Conservation (phyloP, 2,888 invertebrate genomes). For the Strigamia transsilvanica region DNA sequence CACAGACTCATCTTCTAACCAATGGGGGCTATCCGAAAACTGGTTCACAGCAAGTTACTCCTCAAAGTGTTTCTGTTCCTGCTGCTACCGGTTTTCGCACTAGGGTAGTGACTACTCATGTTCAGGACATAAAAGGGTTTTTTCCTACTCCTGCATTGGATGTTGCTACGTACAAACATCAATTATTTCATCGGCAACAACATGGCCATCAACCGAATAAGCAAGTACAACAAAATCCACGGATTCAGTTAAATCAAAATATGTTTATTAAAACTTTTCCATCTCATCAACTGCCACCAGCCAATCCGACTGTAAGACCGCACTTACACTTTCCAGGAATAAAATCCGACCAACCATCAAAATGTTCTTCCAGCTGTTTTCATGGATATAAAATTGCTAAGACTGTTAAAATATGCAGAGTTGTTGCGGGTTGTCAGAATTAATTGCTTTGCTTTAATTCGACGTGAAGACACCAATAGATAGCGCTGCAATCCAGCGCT, state of each 20-base stretch:
- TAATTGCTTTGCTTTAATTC: background rate
- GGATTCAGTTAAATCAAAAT: background rate
- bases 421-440: background rate
- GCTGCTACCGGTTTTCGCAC: constrained; percentile 7
- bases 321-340: background rate
- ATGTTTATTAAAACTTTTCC: constrained; percentile 2
- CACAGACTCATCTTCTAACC: background rate
- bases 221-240: background rate
- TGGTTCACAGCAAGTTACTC: background rate
- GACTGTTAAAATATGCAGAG: constrained; percentile 42
- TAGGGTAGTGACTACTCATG: background rate
- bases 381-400: constrained; percentile 27
- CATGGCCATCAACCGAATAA: background rate
- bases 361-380: constrained; percentile 19
- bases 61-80: background rate
- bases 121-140: background rate
- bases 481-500: too few species aligned
- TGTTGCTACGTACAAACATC: background rate
- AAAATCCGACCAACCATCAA: background rate
- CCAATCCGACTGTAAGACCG: background rate
- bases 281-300: background rate
- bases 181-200: background rate
- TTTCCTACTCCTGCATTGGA: background rate
- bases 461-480: background rate
- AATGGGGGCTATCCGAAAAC: background rate